Evolutionary conservation across 2,113 vertebrate genomes (phyloP).

Genomic region (Tetrax tetrax): DNA sequence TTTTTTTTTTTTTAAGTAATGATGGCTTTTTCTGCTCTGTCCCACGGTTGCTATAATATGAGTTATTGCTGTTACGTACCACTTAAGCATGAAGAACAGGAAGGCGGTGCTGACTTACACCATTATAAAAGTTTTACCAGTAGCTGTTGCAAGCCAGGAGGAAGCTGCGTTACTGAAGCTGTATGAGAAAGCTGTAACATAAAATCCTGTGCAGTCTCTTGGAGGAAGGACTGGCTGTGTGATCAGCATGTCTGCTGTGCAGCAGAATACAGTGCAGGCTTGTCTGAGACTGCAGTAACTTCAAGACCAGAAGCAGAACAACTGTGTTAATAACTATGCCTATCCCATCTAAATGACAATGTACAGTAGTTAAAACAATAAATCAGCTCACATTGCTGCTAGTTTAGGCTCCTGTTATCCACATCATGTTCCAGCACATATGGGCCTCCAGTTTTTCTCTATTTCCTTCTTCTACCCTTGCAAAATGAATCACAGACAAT

Average conservation of each 20-base stretch:
- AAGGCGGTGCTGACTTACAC: neutral
- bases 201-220: neutral
- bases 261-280: neutral
- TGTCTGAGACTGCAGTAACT: neutral
- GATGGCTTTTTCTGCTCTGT: neutral
- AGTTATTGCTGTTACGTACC: neutral
- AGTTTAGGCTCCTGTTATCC: neutral
- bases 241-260: neutral
- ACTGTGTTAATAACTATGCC: neutral
- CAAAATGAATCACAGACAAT: neutral
- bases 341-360: neutral
- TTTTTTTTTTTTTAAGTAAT: neutral
- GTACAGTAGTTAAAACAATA: neutral
- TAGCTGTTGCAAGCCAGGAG: neutral
- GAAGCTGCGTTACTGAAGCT: neutral
- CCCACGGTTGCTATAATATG: neutral
- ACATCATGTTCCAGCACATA: fast-evolving
- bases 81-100: neutral
- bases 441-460: neutral
- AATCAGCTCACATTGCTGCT: neutral
- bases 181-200: neutral
- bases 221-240: neutral
- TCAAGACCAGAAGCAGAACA: neutral
- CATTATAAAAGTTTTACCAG: neutral
- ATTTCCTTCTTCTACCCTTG: neutral